These are phyloP conservation scores for Channa maculata DNA, from an alignment of 2,113 vertebrate genomes.

Conservation along the genomic window DNA sequence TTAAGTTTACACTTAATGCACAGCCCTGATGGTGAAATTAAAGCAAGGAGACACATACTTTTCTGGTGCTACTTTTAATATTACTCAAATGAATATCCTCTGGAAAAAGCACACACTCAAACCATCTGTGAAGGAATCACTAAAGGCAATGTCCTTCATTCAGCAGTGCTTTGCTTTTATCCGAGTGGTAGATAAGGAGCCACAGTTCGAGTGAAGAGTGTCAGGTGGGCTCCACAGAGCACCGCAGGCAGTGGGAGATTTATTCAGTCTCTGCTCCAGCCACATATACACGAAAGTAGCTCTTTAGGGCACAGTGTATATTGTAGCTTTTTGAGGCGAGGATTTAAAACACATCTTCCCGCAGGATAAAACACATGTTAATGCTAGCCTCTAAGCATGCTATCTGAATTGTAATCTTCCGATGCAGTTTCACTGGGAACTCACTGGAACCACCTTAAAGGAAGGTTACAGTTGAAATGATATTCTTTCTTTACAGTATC, in stretches of 20 bases:
- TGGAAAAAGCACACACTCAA: background rate
- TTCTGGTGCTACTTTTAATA: no score
- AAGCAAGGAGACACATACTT: no score
- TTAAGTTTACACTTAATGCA: no score
- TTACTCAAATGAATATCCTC: no score
- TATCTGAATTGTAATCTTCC: no score
- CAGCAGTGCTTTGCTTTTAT: slow-evolving; percentile 19
- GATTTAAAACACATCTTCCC: background rate
- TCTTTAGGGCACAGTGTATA: background rate
- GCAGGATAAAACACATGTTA: background rate
- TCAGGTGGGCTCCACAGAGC: slow-evolving; percentile 1
- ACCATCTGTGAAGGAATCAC: slow-evolving; percentile 22
- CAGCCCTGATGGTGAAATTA: no score
- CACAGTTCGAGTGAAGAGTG: slow-evolving; percentile 15
- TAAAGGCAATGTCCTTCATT: slow-evolving; percentile 30
- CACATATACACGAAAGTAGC: background rate
- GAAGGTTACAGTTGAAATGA: no score
- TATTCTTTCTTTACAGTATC: no score
- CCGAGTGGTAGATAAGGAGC: slow-evolving; percentile 27
- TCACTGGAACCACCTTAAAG: no score
- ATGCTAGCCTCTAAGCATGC: no score
- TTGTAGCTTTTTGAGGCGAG: background rate
- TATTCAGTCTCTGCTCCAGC: background rate
- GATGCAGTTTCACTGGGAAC: no score
- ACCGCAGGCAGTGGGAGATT: background rate